Conservation (phyloP, 2,113 vertebrate genomes). For the Gasterosteus aculeatus region DNA sequence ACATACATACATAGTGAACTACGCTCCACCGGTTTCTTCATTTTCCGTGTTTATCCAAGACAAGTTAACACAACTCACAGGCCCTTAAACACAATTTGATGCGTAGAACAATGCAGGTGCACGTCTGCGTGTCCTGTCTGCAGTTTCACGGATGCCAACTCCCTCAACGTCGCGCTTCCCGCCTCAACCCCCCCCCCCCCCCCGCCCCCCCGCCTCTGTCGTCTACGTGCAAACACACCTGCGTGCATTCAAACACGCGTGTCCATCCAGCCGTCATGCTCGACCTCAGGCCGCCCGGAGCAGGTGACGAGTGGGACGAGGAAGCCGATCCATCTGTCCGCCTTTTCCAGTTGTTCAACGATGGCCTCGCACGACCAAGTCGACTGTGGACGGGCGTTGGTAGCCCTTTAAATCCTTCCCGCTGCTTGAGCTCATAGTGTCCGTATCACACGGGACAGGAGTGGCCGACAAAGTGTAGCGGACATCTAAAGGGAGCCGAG, state of each 20-base stretch:
- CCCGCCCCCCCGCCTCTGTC: slow-evolving; percentile 2
- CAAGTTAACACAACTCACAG: not conserved
- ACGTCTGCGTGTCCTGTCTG: not conserved
- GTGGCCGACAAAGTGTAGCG: not conserved
- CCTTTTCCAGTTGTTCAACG: slow-evolving; percentile 8
- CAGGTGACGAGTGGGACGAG: slow-evolving; percentile 56
- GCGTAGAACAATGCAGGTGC: not conserved
- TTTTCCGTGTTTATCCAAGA: not conserved
- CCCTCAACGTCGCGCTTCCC: not conserved
- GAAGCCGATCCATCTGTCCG: slow-evolving; percentile 25
- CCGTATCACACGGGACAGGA: slow-evolving; percentile 16
- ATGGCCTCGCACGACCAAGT: slow-evolving; percentile 28
- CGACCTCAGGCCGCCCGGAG: slow-evolving; percentile 28
- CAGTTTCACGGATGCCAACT: not conserved
- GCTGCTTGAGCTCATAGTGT: slow-evolving; percentile 12
- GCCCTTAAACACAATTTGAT: not conserved
- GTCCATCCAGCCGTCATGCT: slow-evolving; percentile 23
- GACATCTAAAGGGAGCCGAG: slow-evolving; percentile 7
- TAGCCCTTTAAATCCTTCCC: slow-evolving; percentile 33
- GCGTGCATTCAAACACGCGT: slow-evolving; percentile 36
- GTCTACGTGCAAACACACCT: slow-evolving; percentile 41
- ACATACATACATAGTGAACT: not conserved
- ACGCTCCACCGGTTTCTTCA: not conserved
- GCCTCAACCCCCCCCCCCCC: slow-evolving; percentile 1
- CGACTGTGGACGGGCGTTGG: slow-evolving; percentile 12